These are phyloP conservation scores for Pogona vitticeps DNA, from an alignment of 2,113 vertebrate species.

Conservation along the genomic window DNA sequence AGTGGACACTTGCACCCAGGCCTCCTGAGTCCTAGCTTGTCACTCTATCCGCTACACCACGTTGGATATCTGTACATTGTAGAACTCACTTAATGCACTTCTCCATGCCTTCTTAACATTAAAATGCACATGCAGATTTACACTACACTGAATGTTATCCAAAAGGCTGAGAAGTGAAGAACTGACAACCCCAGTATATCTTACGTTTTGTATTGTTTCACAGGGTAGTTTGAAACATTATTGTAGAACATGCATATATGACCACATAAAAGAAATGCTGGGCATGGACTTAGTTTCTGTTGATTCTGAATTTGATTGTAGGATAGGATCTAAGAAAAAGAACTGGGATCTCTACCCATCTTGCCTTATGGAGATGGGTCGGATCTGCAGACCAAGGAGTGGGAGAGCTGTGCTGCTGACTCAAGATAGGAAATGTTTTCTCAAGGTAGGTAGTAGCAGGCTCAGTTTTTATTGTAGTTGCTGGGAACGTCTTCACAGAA, in stretches of 20 bases:
- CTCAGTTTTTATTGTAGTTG: no score
- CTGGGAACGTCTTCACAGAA: no score
- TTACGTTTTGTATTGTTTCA: not conserved
- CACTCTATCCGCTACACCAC: no score
- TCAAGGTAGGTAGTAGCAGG: slow-evolving; percentile 80
- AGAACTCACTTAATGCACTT: not conserved
- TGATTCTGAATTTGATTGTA: slow-evolving; percentile 56
- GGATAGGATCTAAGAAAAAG: slow-evolving; percentile 94
- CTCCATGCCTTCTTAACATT: not conserved
- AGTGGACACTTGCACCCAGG: no score
- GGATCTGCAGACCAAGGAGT: slow-evolving; percentile 87
- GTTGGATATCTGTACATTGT: no score
- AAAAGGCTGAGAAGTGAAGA: not conserved
- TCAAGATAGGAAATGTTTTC: slow-evolving; percentile 96
- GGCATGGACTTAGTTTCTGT: not conserved
- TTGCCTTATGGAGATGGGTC: slow-evolving; percentile 92
- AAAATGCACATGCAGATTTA: no score
- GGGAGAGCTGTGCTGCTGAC: slow-evolving; percentile 92
- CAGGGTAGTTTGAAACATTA: not conserved
- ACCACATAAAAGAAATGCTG: fast-evolving
- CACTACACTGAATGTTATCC: no score
- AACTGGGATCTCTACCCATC: slow-evolving; percentile 97
- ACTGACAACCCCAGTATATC: not conserved
- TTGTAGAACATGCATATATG: not conserved
- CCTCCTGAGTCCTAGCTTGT: no score